Conservation (phyloP, 92 coral and sea anemone genomes). For the Palythoa caribaeorum region DNA sequence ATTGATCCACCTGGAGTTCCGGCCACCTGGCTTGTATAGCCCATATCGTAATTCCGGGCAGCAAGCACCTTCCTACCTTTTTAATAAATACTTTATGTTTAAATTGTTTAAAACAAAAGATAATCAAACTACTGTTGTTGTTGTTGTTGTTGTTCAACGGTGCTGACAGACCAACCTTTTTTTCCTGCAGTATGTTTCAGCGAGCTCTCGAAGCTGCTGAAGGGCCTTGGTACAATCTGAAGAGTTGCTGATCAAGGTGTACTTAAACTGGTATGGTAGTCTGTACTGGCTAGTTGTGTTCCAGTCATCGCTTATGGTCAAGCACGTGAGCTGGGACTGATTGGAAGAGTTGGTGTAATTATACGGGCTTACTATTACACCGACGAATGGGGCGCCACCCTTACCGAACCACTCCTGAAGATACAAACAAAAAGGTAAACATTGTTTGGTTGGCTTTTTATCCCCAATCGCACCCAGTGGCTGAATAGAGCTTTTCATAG, state of each 20-base stretch:
- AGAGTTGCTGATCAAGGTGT: conserved; percentile 52
- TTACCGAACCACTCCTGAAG: conserved; percentile 89
- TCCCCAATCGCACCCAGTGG: too few relatives aligned
- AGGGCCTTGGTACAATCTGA: conserved; percentile 61
- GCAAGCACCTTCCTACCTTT: too few relatives aligned
- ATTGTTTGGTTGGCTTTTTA: too few relatives aligned
- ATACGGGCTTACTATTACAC: conserved; percentile 89
- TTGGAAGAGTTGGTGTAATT: conserved; percentile 84
- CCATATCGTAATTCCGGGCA: too few relatives aligned
- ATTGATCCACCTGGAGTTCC: too few relatives aligned
- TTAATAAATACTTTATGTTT: too few relatives aligned
- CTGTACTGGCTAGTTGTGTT: conserved; percentile 81
- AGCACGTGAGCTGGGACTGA: conserved; percentile 85
- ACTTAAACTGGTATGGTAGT: conserved; percentile 90
- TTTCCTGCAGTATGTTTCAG: conserved; percentile 64
- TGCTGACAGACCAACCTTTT: conserved; percentile 16
- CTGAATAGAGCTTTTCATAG: too few relatives aligned
- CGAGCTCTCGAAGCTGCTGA: conserved; percentile 64
- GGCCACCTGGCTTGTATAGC: too few relatives aligned
- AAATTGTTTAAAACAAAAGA: too few relatives aligned
- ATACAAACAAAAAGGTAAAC: background rate
- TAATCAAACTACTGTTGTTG: too few relatives aligned
- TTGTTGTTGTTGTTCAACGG: background rate
- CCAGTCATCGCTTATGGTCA: conserved; percentile 91
- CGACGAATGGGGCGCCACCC: conserved; percentile 90